These are phyloP conservation scores for Drosophila subquinaria DNA, from an alignment of 2,888 invertebrate species.

Conservation along the genomic window DNA sequence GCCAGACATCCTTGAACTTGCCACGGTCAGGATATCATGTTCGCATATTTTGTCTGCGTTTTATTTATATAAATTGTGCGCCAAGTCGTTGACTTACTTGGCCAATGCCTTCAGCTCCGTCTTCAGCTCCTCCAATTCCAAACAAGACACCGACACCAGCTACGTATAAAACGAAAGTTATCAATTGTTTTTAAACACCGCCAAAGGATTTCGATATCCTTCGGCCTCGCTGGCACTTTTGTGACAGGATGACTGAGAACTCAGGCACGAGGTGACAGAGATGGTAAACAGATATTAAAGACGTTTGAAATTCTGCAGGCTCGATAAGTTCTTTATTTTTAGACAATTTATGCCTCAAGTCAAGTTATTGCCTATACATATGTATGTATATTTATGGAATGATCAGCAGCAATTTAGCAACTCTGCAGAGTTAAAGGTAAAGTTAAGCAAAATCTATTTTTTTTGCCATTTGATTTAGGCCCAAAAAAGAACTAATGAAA, in stretches of 20 bases:
- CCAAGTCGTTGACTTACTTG: constrained; percentile 65
- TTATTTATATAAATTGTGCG: constrained; percentile 67
- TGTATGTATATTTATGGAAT: too few relatives aligned
- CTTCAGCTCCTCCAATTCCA: constrained; percentile 3
- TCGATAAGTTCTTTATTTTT: too few relatives aligned
- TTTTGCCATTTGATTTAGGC: too few relatives aligned
- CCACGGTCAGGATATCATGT: constrained; percentile 70
- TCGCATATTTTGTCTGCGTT: constrained; percentile 74
- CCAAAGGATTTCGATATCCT: constrained; percentile 47
- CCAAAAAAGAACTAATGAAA: too few relatives aligned
- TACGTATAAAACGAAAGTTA: constrained; percentile 18
- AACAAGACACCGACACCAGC: not conserved
- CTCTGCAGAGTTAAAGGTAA: too few relatives aligned
- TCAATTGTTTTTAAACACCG: constrained; percentile 54
- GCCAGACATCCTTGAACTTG: constrained; percentile 77
- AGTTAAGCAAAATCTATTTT: too few relatives aligned
- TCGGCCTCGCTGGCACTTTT: constrained; percentile 22
- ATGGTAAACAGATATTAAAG: not conserved
- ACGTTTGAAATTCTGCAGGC: not conserved
- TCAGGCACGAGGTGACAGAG: constrained; percentile 13
- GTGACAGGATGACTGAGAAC: not conserved
- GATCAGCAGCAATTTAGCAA: too few relatives aligned
- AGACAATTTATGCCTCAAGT: too few relatives aligned
- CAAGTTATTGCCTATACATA: too few relatives aligned
- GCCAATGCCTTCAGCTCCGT: constrained; percentile 13